Evolutionary conservation across 2,797 vertebrate genomes (phyloP), one percentile per base, ranked within the genome.

Genomic region (Argya squamiceps): DNA sequence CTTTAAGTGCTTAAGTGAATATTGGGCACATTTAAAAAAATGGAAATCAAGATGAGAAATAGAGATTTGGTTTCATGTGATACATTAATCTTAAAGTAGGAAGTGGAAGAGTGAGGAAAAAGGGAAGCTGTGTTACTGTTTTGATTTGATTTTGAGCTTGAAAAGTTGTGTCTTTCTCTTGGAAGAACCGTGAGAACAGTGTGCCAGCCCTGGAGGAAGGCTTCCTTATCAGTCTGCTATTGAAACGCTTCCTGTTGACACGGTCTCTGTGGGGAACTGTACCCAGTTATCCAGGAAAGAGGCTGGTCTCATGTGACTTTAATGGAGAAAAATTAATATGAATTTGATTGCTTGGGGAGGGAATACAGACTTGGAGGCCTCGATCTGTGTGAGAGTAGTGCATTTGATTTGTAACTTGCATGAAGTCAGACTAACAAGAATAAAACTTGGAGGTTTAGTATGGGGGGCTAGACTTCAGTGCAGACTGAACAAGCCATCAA

Each of bases 201-300:
- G n/a, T 68, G 53, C 47, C 79, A 83, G 60, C 56, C 30, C 60
- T 59, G 43, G 75, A 88, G 88, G 86, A 89, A 77, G 75, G 47
- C 56, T 93, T 93, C 62, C 93, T 85, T 92, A 91, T 91, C 64
- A 1, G 53, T 83, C 39, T 69, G 82, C 41, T 77, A 15, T 64
- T 91, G 82, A 95, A 88, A 78, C 4, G 5, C 47, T 96, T 93
- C 91, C 79, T 89, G 75, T 92, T 76, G 84, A 88, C 71, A 0
- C 47, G 3, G 36, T 60, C 53, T 58, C 89, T 80, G 53, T 52
- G 81, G 75, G 87, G 74, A 87, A 9, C 63, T 84, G 47, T 14
- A 88, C 75, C 44, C 52, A 20, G 41, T 92, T 58, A 68, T 68
- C 73, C 82, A 84, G 74, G 87, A 67, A 74, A 83, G 52, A 80